phyloP scores from a whole-genome alignment of 92 coral and sea anemone species.

The Epizoanthus fatuus region DNA sequence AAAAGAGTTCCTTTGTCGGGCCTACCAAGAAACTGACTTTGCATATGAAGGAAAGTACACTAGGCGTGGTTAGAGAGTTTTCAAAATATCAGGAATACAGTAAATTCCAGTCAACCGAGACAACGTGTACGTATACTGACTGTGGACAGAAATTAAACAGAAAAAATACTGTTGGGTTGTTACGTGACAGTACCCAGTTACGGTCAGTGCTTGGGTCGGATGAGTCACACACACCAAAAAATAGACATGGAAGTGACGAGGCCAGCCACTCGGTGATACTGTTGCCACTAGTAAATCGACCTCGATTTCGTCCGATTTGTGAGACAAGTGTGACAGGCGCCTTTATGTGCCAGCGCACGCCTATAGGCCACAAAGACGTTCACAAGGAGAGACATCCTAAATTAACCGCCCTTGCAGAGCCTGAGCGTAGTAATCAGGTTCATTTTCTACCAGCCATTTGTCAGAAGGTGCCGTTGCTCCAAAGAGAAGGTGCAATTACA shows the following conservation, averaged over 20 bases:
- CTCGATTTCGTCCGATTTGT: neutral
- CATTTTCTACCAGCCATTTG: neutral
- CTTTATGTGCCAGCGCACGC: neutral
- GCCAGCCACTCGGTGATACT: neutral
- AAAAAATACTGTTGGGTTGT: neutral
- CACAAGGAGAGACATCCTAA: neutral
- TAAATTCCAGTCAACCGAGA: neutral
- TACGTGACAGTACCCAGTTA: slow-evolving; percentile 1
- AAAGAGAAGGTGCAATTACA: neutral
- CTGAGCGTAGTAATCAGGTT: neutral
- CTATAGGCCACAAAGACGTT: neutral
- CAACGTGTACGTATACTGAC: neutral
- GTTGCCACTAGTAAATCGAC: slow-evolving; percentile 5
- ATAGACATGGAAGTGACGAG: neutral
- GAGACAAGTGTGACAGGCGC: neutral
- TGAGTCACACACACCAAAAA: neutral
- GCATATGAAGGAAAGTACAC: no score
- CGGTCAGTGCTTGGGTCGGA: neutral
- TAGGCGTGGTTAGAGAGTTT: neutral
- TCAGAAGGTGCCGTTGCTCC: neutral
- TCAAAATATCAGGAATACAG: neutral
- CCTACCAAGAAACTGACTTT: neutral
- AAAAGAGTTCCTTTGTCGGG: slow-evolving; percentile 17
- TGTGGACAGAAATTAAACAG: neutral
- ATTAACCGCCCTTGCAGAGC: neutral